Evolutionary conservation across 1,140 invertebrate species (phyloP).

Genomic region (Eriocheir sinensis): DNA sequence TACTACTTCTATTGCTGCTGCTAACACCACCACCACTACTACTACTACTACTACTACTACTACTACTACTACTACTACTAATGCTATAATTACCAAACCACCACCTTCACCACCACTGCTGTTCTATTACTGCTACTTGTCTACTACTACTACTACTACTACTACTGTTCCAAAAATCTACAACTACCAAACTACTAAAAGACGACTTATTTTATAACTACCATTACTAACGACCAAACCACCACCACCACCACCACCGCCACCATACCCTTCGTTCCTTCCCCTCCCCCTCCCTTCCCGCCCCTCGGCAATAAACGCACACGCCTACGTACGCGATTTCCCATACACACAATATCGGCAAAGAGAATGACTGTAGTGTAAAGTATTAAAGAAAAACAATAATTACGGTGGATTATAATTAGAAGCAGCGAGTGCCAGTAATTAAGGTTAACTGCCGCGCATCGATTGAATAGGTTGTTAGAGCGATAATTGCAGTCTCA

Average conservation of each 20-base stretch:
- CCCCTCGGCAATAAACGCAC: not conserved
- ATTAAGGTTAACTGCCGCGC: too few species aligned
- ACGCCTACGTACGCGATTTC: not conserved
- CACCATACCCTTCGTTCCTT: not conserved
- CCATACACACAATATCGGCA: not conserved
- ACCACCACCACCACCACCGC: not conserved
- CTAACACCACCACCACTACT: not conserved
- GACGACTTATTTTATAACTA: not conserved
- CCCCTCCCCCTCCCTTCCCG: not conserved
- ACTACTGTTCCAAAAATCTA: not conserved
- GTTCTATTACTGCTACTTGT: not conserved
- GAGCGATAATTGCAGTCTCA: too few species aligned
- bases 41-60: conserved; percentile 34
- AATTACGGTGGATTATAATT: too few species aligned
- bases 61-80: not conserved
- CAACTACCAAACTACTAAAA: not conserved
- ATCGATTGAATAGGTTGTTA: too few species aligned
- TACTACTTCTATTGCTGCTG: not conserved
- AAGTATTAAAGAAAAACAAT: too few species aligned
- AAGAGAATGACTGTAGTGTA: too few species aligned
- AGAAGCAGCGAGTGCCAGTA: too few species aligned
- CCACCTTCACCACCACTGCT: not conserved
- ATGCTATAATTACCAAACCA: not conserved
- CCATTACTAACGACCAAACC: not conserved
- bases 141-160: conserved; percentile 37